These are phyloP conservation scores for Akabosia matsudoensis DNA, from an alignment of 1,140 invertebrate species.

Conservation along the genomic window DNA sequence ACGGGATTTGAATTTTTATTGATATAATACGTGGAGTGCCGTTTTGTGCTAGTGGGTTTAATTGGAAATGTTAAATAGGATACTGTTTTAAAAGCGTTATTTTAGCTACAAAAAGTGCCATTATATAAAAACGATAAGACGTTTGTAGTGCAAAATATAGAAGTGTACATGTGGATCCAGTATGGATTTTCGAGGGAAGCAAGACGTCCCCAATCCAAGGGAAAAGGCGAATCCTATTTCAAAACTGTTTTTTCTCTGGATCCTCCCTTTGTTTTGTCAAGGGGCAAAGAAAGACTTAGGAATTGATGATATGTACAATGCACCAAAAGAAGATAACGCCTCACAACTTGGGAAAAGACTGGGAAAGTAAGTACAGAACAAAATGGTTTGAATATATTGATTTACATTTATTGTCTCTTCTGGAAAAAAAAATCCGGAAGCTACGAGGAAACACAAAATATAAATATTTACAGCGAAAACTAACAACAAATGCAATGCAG, in stretches of 20 bases:
- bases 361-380: neutral
- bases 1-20: too few relatives aligned
- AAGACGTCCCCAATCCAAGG: constrained; percentile 28
- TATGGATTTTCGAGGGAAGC: constrained; percentile 43
- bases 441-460: too few relatives aligned
- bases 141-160: neutral
- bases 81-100: too few relatives aligned
- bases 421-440: too few relatives aligned
- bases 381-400: neutral
- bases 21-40: too few relatives aligned
- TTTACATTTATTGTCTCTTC: too few relatives aligned
- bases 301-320: constrained; percentile 39
- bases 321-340: constrained; percentile 32
- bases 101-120: too few relatives aligned
- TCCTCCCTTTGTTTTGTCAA: constrained; percentile 38
- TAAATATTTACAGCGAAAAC: too few relatives aligned
- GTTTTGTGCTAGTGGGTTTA: too few relatives aligned
- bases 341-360: constrained; percentile 27
- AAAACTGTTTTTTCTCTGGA: constrained; percentile 41
- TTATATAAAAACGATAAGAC: too few relatives aligned
- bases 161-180: neutral
- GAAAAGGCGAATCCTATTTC: constrained; percentile 36
- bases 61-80: too few relatives aligned
- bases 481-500: too few relatives aligned
- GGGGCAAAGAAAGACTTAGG: constrained; percentile 29